These are phyloP conservation scores for Apamea anceps DNA, from an alignment of 2,888 invertebrate species.

Conservation along the genomic window DNA sequence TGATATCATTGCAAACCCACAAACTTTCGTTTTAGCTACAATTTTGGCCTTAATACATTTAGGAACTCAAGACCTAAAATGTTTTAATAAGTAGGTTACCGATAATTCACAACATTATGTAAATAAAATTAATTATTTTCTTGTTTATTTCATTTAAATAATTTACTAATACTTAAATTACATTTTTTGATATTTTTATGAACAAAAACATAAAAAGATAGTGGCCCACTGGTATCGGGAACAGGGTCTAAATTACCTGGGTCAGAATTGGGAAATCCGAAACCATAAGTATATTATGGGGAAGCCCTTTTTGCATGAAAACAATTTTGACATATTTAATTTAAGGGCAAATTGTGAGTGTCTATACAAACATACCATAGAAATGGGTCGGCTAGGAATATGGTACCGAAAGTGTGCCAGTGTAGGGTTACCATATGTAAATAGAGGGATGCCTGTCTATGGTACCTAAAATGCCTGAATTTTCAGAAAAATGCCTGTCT, in stretches of 20 bases:
- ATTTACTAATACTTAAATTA: not conserved
- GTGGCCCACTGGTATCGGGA: not conserved
- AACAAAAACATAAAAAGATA: not conserved
- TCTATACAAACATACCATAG: not conserved
- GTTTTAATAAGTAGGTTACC: not conserved
- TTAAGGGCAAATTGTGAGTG: not conserved
- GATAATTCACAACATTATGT: constrained; percentile 20
- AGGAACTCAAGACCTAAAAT: not conserved
- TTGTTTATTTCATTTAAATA: not conserved
- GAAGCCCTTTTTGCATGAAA: not conserved
- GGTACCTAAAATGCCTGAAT: no score
- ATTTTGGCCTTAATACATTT: not conserved
- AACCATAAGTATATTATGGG: not conserved
- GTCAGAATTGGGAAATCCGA: not conserved
- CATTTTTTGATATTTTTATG: not conserved
- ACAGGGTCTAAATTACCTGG: not conserved
- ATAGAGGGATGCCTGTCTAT: no score
- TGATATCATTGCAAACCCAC: not conserved
- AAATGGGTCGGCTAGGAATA: not conserved
- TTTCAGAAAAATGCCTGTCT: no score
- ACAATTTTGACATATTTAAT: not conserved
- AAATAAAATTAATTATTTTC: constrained; percentile 7
- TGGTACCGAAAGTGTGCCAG: not conserved
- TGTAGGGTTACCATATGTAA: no score
- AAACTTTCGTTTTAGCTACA: not conserved